These are phyloP conservation scores for Python bivittatus DNA, from an alignment of 2,113 vertebrate genomes.

Conservation along the genomic window DNA sequence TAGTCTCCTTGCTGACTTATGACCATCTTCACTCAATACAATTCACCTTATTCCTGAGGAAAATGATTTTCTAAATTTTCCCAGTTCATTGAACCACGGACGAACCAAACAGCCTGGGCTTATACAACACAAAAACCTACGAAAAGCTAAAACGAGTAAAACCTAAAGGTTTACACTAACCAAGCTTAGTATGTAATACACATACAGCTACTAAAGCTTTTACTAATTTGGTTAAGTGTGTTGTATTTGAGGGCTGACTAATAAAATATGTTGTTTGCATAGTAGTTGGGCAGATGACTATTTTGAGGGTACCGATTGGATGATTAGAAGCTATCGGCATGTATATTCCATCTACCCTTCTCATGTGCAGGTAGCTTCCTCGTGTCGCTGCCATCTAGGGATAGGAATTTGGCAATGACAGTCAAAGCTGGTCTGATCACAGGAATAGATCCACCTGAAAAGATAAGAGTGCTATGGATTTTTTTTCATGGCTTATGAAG, in stretches of 20 bases:
- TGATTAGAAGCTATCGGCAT: background rate
- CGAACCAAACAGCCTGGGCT: background rate
- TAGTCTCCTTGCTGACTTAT: background rate
- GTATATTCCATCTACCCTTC: background rate
- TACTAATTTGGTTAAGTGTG: background rate
- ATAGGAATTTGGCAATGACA: background rate
- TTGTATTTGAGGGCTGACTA: background rate
- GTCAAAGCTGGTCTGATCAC: background rate
- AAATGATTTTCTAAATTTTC: background rate
- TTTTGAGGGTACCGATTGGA: background rate
- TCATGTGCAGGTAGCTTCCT: background rate
- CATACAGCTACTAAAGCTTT: background rate
- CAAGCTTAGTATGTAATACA: background rate
- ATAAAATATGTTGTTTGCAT: background rate
- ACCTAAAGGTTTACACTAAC: background rate
- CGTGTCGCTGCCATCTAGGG: background rate
- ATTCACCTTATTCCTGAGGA: background rate
- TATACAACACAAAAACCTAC: background rate
- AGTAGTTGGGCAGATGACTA: background rate
- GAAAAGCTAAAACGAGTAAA: background rate
- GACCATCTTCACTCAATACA: background rate
- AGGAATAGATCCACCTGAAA: background rate
- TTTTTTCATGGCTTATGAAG: background rate
- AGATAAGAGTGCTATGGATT: background rate
- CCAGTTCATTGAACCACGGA: background rate